Evolutionary conservation across 2,888 invertebrate genomes (phyloP).

Genomic region (Tupiocoris notatus): DNA sequence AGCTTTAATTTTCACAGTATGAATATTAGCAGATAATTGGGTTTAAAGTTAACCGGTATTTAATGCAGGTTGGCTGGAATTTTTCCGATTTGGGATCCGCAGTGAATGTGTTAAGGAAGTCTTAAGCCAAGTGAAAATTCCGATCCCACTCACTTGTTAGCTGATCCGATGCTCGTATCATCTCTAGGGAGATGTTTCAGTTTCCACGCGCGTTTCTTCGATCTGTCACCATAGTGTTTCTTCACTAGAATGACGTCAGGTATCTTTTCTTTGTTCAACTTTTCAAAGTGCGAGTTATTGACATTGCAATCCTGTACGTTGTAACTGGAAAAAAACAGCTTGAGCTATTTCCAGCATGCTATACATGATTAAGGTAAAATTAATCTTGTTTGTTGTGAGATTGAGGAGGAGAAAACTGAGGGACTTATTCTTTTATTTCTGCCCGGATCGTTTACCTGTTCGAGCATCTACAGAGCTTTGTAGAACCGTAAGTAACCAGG

Average conservation of each 20-base stretch:
- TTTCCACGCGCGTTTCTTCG: constrained; percentile 84
- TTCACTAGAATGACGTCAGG: constrained; percentile 95
- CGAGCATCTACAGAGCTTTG: too few relatives aligned
- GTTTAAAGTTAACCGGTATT: too few relatives aligned
- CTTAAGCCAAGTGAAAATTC: too few relatives aligned
- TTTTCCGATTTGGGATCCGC: too few relatives aligned
- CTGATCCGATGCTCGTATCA: constrained; percentile 64
- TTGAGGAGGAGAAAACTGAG: too few relatives aligned
- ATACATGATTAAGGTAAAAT: background rate
- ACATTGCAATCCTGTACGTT: constrained; percentile 87
- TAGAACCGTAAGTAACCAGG: too few relatives aligned
- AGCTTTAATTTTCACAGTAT: too few relatives aligned
- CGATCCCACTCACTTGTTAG: constrained; percentile 61
- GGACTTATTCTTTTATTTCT: too few relatives aligned
- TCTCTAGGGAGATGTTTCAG: constrained; percentile 75
- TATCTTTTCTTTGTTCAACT: constrained; percentile 64
- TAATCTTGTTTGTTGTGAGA: background rate
- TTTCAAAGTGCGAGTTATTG: constrained; percentile 86
- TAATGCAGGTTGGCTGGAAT: too few relatives aligned
- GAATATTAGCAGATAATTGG: too few relatives aligned
- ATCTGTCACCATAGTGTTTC: constrained; percentile 79
- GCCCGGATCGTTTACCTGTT: too few relatives aligned
- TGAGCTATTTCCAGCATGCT: background rate
- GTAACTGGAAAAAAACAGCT: constrained; percentile 62
- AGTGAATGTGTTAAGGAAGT: too few relatives aligned